A percentile compares a stretch with the other conserved stretches of the same genome.
These are phyloP conservation scores for Cantharis nigra DNA, from an alignment of 2,888 invertebrate species.

Conservation along the genomic window DNA sequence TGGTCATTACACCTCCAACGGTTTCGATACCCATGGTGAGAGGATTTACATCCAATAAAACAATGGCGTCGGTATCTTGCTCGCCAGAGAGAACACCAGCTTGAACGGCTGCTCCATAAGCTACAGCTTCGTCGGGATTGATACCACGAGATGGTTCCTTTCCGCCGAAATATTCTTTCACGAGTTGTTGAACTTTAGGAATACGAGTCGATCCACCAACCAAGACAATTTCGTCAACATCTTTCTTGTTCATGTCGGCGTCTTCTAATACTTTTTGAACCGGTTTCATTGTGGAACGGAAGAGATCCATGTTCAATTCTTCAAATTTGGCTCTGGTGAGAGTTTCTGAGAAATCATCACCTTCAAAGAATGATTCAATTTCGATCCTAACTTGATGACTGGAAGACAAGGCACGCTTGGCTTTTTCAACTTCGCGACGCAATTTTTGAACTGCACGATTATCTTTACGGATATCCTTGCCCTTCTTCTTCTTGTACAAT, in stretches of 20 bases:
- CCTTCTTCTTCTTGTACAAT: conserved; percentile 97
- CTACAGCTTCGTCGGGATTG: conserved; percentile 99
- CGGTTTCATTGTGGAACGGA: conserved; percentile 91
- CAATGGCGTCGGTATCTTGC: conserved; percentile 95
- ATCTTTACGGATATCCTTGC: conserved; percentile 94
- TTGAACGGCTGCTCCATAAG: conserved; percentile 98
- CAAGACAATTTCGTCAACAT: conserved; percentile 97
- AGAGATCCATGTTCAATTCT: conserved; percentile 93
- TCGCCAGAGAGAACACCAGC: conserved; percentile 97
- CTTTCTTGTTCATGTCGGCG: conserved; percentile 98
- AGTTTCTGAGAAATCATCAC: conserved; percentile 97
- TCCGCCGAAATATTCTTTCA: conserved; percentile 94
- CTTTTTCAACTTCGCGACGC: conserved; percentile 96
- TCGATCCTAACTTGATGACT: conserved; percentile 97
- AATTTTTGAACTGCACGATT: conserved; percentile 94
- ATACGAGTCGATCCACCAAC: conserved; percentile 99
- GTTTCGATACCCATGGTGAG: conserved; percentile 99
- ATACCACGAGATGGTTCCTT: conserved; percentile 98
- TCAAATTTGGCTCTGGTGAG: conserved; percentile 98
- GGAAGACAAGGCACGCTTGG: conserved; percentile 92
- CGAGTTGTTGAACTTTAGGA: conserved; percentile 93
- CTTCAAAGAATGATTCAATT: conserved; percentile 97
- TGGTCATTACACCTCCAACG: conserved; percentile 99
- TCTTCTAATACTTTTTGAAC: conserved; percentile 97
- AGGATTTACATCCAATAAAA: conserved; percentile 97